Evolutionary conservation across 1,140 invertebrate species (phyloP), one percentile per base, ranked within the genome.

Genomic region (Halictus rubicundus): DNA sequence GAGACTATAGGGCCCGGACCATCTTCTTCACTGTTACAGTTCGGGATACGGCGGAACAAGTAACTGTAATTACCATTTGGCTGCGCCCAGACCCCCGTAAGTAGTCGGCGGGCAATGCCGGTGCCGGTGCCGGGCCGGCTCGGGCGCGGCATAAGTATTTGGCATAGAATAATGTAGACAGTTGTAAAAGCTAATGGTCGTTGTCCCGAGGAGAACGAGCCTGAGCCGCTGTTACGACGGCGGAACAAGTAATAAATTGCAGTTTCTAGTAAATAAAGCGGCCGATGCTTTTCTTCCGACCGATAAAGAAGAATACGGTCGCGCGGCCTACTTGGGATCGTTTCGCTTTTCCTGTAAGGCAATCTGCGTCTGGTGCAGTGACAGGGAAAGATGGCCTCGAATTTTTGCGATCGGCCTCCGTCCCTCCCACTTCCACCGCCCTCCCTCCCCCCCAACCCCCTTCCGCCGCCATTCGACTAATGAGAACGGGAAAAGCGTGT

Each of bases 1-100:
- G 16, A 37, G 60, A 21, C 27, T 37, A 37, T 21, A 37, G 60
- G 60, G 60, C 32, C 16, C 21, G 8, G 21, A 66, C n/a, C 64
- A 14, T 39, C 64, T 25, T 46, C 39, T 49, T 66, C 37, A 21
- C n/a, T 14, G 64, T 66, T 49, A 25, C 64, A 25, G 37, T 46
- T 42, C 14, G 21, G 64, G 7, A 23, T 25, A 66, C 64, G 39
- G n/a, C 21, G 14, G 54, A 66, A 66, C 39, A 25, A 39, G 64
- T 66, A 46, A 46, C 64, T 66, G 64, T 66, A 66, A 66, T 66
- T 66, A 66, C 64, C 64, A 66, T 66, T 66, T 66, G 64, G 64
- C 64, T 46, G 23, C 64, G 10, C 42, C 64, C 16, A 25, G 39
- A n/a, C 19, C 0, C n/a, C 64, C n/a, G 54, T 66, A 66, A 66